Conservation (phyloP, 2,113 vertebrate genomes). For the Tautogolabrus adspersus region DNA sequence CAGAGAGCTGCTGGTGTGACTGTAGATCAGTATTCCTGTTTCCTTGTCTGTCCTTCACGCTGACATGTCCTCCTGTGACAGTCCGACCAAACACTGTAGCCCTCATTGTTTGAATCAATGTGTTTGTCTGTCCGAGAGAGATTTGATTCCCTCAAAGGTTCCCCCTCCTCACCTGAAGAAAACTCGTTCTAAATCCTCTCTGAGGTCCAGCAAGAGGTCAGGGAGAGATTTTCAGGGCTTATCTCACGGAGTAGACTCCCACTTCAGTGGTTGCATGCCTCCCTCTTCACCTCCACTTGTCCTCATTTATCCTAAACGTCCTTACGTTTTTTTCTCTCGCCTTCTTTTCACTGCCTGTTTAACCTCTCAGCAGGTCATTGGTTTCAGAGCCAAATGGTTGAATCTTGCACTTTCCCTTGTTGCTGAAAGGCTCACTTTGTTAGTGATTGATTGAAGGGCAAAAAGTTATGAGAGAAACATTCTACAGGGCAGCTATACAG, state of each 20-base stretch:
- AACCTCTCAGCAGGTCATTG: conserved; percentile 12
- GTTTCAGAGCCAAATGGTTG: conserved; percentile 6
- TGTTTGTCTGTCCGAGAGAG: conserved; percentile 16
- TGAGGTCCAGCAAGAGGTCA: conserved; percentile 30
- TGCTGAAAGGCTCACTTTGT: not conserved
- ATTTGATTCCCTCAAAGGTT: conserved; percentile 20
- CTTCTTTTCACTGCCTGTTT: not conserved
- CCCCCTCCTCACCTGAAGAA: conserved; percentile 10
- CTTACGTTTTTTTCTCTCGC: not conserved
- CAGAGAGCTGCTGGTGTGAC: not conserved
- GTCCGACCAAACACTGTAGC: not conserved
- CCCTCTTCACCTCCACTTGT: conserved; percentile 3
- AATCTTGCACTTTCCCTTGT: not conserved
- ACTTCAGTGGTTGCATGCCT: conserved; percentile 19
- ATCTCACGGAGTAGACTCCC: conserved; percentile 2
- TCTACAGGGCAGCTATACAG: not conserved
- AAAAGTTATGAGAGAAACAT: not conserved
- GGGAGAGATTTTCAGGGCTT: conserved; percentile 37
- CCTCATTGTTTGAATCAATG: not conserved
- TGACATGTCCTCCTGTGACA: not conserved
- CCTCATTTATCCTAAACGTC: conserved; percentile 14
- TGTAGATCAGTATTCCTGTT: not conserved
- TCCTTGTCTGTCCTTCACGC: not conserved
- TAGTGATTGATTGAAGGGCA: not conserved
- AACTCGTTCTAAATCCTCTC: conserved; percentile 13